phyloP scores from a whole-genome alignment of 2,797 vertebrate species.

The Odontamblyopus lacepedii region DNA sequence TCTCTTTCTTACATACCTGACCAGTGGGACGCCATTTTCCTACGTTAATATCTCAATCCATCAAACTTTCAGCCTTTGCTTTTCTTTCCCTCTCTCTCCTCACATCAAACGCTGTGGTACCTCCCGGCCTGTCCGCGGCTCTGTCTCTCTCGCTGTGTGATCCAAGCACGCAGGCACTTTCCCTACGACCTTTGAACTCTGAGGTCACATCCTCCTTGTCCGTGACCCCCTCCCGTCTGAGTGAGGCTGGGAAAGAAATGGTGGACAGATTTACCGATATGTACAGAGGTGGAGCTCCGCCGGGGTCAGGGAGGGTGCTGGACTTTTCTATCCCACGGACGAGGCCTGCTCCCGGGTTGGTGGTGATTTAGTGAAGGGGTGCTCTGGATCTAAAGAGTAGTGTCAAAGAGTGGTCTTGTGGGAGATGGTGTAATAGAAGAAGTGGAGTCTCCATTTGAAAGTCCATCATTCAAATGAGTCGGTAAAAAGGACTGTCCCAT shows the following conservation, averaged over 20 bases:
- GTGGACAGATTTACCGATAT: conserved; percentile 77
- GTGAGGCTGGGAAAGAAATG: conserved; percentile 74
- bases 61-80: conserved; percentile 30
- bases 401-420: conserved; percentile 55
- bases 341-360: conserved; percentile 52
- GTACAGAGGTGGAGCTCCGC: conserved; percentile 50
- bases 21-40: conserved; percentile 39
- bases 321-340: conserved; percentile 65
- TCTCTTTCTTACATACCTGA: conserved; percentile 23
- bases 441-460: conserved; percentile 53
- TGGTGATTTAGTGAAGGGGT: conserved; percentile 68
- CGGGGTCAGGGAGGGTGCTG: conserved; percentile 62
- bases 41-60: conserved; percentile 36
- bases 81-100: conserved; percentile 21
- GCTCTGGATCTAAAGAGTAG: conserved; percentile 51
- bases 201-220: conserved; percentile 68
- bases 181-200: conserved; percentile 47
- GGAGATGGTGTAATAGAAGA: conserved; percentile 69
- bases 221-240: conserved; percentile 62
- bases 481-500: conserved; percentile 8
- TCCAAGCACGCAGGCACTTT: conserved; percentile 48
- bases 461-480: conserved; percentile 54
- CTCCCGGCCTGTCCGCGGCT: conserved; percentile 10
- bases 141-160: conserved; percentile 46
- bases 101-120: conserved; percentile 23